Percentiles rank a stretch among this genome's conserved stretches.
phyloP scores from a whole-genome alignment of 2,113 vertebrate genomes.

The Solea solea region DNA sequence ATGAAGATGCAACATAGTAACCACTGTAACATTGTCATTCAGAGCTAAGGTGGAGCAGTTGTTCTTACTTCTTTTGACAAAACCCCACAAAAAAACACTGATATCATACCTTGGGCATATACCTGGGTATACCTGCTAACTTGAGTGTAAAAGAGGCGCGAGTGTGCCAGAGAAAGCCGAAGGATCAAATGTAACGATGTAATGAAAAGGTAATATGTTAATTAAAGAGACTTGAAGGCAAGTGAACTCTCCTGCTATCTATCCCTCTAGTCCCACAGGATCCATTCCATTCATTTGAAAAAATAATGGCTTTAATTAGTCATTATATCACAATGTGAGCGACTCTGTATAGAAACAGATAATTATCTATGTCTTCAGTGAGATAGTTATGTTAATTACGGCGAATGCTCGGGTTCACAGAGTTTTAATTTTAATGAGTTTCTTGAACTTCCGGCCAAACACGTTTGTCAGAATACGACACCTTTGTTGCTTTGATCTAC shows the following conservation, averaged over 20 bases:
- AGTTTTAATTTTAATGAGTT: conserved; percentile 28
- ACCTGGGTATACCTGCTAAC: too few species aligned
- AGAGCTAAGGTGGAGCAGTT: too few species aligned
- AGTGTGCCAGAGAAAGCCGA: not conserved
- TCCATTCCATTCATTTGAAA: conserved; percentile 44
- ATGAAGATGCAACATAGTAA: too few species aligned
- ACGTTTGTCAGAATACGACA: conserved; percentile 23
- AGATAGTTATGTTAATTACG: conserved; percentile 54
- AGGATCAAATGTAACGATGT: conserved; percentile 35
- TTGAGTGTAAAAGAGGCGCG: too few species aligned
- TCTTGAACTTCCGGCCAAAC: conserved; percentile 15
- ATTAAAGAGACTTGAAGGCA: conserved; percentile 40
- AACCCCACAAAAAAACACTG: too few species aligned
- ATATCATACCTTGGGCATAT: too few species aligned
- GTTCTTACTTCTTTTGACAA: too few species aligned
- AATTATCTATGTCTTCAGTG: conserved; percentile 42
- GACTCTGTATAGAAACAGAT: conserved; percentile 45
- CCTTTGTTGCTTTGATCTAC: conserved; percentile 37
- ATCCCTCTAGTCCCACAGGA: conserved; percentile 44
- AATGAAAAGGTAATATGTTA: conserved; percentile 53
- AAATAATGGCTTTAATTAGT: conserved; percentile 63
- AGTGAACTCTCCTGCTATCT: conserved; percentile 27
- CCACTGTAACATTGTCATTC: too few species aligned
- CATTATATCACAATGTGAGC: conserved; percentile 38
- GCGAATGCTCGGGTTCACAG: conserved; percentile 18